Evolutionary conservation across 92 coral and sea anemone species (phyloP).

Genomic region (Epizoanthus fatuus): DNA sequence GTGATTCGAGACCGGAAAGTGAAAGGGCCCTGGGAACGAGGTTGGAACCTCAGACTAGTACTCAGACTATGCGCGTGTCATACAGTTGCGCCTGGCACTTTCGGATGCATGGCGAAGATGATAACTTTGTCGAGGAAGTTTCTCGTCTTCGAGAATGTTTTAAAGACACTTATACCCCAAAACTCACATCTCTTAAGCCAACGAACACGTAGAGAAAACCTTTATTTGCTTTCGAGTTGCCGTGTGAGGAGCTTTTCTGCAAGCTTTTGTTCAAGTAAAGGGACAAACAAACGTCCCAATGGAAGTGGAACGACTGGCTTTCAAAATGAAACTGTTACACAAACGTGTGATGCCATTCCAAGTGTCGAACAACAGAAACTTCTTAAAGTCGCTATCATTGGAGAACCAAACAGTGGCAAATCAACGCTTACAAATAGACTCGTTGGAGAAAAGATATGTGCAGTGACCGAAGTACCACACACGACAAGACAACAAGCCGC

Average conservation of each 20-base stretch:
- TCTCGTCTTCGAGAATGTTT: constrained; percentile 8
- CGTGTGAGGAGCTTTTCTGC: not conserved
- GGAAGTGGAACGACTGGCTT: not conserved
- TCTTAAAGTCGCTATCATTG: constrained; percentile 90
- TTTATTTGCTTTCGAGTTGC: not conserved
- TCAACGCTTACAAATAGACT: constrained; percentile 93
- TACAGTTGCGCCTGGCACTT: not conserved
- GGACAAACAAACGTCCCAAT: not conserved
- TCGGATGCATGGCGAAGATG: not conserved
- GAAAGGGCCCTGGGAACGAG: too few species aligned
- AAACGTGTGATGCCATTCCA: not conserved
- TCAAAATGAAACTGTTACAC: not conserved
- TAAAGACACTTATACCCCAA: not conserved
- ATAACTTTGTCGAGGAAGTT: not conserved
- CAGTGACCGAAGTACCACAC: constrained; percentile 95
- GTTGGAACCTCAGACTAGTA: too few species aligned
- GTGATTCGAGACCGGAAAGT: too few species aligned
- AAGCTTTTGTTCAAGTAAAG: not conserved
- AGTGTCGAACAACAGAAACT: constrained; percentile 57
- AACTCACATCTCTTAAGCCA: not conserved
- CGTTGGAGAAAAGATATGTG: constrained; percentile 91
- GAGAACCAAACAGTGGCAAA: constrained; percentile 98
- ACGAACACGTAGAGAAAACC: too few species aligned
- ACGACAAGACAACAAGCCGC: constrained; percentile 90
- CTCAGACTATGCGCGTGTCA: not conserved